Base-by-base conservation (phyloP, 2,113 vertebrate species). In the Zeus faber region DNA sequence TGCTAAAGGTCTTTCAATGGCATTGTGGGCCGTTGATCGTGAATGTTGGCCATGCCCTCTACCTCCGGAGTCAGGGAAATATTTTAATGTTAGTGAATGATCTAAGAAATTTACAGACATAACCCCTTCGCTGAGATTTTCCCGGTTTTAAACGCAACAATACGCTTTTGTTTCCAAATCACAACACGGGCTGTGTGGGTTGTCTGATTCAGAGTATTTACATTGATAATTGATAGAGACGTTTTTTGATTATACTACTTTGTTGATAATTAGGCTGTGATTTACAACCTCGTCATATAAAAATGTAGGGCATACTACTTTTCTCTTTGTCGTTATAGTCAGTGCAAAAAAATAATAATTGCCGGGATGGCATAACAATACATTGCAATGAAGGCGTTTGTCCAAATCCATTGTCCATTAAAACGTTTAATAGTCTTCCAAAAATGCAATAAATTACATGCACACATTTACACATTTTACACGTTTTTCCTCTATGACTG, bases 401-500 rank as follows among this genome's bases (percentile, higher is more conserved):
- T 91, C 89, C 90, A 89, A 90, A 80, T 88, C 88, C 90, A 89
- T 87, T 91, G 91, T 94, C 92, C 89, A 69, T 93, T 91, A 89
- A 77, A 90, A 90, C 85, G 87, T 89, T 90, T 91, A 89, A 90
- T 92, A 88, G 87, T 92, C 89, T 89, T 93, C 90, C 93, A 91
- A 97, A 93, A 97, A 99, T 96, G 94, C 93, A 98, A 98, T 98
- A 98, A 98, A 92, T 98, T 98, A 98, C 95, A 99, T 98, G 95
- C 94, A 99, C 93, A 94, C 94, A 94, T 93, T 96, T 97, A 98
- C 91, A 96, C 93, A 91, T 90, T 94, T 92, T 90, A 92, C 89
- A 91, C 89, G 82, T 83, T 86, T 83, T 86, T 86, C 88, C 91
- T 92, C 87, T 92, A 91, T 90, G 82, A 90, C 92, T 91, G 89